Base-by-base conservation (phyloP, 2,113 vertebrate species). In the Odontesthes bonariensis region DNA sequence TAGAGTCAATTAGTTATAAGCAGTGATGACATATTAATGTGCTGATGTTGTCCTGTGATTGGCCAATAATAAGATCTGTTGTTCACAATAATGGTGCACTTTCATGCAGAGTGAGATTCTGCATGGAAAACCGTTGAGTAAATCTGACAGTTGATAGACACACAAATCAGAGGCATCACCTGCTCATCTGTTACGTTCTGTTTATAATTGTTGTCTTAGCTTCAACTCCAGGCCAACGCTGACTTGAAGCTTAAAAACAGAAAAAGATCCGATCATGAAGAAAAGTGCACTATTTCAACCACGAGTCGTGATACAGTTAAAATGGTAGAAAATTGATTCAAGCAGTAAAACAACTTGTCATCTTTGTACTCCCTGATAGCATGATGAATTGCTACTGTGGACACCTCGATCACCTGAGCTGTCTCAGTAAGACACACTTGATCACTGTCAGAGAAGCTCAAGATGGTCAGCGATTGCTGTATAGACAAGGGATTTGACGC, bases 301-400 rank as follows among this genome's bases (percentile, higher is more conserved):
- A 79, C 33, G 75, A 84, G 75, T 20, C 33, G 87, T 58, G 69
- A 76, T 81, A 55, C 51, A 72, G 87, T 73, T 77, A 63, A 92
- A 92, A 88, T 57, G 81, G 87, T 73, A 80, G 75, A 75, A 73
- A 89, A 92, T 92, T 79, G 71, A 86, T 93, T 77, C 63, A 27
- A 82, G 71, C 90, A 92, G 86, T 74, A 86, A 86, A 93, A 89
- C 89, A 93, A 90, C 88, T 86, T 94, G 82, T 91, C 81, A 91
- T 92, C 92, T 91, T 68, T 69, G 88, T 79, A 83, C 66, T 85
- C 52, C 55, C 22, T 86, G 91, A 67, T 91, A 93, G 89, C 90
- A 88, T 94, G 92, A 95, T 93, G 90, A 93, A 95, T 94, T 87
- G 89, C 92, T 79, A 89, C 83, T 70, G 88, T 83, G 88, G 87